Conservation (phyloP, 2,113 vertebrate species). For the chimpanzee (Pan troglodytes) region NHGRI_mPanTro3-v2.1_pri NC_072403.2:18065001-18065500, state of each 20-base stretch:
- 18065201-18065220: neutral
- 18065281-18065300: neutral
- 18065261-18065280: neutral
- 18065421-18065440: neutral
- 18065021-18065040: neutral
- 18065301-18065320: neutral
- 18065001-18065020: neutral
- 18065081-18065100: neutral
- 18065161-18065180: neutral
- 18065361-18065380: neutral
- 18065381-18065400: neutral
- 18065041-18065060: neutral
- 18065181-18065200: neutral
- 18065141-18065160: neutral
- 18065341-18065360: neutral
- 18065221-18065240: neutral
- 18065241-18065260: neutral
- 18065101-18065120: neutral
- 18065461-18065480: neutral
- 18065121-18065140: neutral
- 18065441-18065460: neutral
- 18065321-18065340: neutral
- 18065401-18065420: neutral
- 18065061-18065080: neutral
- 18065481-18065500: neutral